A percentile compares a stretch with the other conserved stretches of the same genome.
phyloP scores from a whole-genome alignment of 2,888 invertebrate species.

The Pomacea canaliculata region DNA sequence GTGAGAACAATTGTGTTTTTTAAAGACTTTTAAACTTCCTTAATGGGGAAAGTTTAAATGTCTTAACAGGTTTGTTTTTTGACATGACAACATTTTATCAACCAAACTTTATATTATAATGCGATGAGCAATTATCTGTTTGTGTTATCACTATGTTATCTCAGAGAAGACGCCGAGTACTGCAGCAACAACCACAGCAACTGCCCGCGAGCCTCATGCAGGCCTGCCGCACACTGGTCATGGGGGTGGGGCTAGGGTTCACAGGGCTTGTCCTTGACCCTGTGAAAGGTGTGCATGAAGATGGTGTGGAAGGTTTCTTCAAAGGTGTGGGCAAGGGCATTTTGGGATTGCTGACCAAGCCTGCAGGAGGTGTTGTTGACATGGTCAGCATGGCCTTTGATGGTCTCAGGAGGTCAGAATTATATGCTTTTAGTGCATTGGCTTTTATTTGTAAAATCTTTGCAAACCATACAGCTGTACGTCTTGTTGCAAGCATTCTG shows the following conservation, averaged over 20 bases:
- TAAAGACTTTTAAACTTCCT: too few species aligned
- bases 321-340: conserved; percentile 79
- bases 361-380: conserved; percentile 75
- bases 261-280: conserved; percentile 79
- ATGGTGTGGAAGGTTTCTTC: conserved; percentile 79
- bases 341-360: conserved; percentile 77
- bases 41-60: too few species aligned
- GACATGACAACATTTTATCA: too few species aligned
- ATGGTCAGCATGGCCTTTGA: conserved; percentile 79
- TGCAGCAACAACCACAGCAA: conserved; percentile 68
- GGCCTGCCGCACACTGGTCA: conserved; percentile 75
- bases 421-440: too few species aligned
- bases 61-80: too few species aligned
- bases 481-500: too few species aligned
- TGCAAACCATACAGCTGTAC: too few species aligned
- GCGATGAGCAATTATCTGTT: too few species aligned
- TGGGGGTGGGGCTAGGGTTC: conserved; percentile 78
- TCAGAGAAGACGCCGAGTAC: conserved; percentile 69
- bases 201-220: conserved; percentile 70
- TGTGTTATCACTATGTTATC: too few species aligned
- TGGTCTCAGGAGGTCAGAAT: conserved; percentile 74
- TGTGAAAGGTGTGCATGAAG: conserved; percentile 76
- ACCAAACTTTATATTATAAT: too few species aligned
- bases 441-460: too few species aligned
- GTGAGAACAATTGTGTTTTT: conserved; percentile 46